Evolutionary conservation across 2,888 invertebrate genomes (phyloP).

Genomic region (Phengaris arion): DNA sequence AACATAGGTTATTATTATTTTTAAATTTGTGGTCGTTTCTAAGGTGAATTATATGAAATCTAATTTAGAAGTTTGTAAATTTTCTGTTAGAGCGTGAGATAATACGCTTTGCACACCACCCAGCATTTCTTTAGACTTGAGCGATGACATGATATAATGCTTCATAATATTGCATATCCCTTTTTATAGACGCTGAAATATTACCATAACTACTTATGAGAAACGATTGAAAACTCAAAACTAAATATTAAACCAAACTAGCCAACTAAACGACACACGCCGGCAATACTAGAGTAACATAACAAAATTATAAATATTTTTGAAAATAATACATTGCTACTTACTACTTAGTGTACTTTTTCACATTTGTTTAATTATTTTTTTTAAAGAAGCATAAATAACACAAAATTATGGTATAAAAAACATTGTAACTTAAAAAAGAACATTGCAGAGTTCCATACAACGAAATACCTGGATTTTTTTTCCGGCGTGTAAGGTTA

Average conservation of each 20-base stretch:
- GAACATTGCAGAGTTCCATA: no score
- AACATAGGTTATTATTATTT: neutral
- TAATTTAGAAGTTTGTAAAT: neutral
- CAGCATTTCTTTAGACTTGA: neutral
- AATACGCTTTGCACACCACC: neutral
- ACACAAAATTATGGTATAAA: neutral
- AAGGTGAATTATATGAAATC: neutral
- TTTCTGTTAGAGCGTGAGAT: neutral
- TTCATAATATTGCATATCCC: neutral
- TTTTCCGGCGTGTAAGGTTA: no score
- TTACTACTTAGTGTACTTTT: neutral
- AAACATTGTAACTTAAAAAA: neutral
- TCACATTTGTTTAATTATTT: neutral
- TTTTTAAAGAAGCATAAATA: neutral
- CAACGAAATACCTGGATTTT: no score
- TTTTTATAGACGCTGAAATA: no score
- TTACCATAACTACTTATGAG: no score
- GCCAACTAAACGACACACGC: no score
- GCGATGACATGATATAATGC: neutral
- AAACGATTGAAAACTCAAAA: no score
- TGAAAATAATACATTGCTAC: no score
- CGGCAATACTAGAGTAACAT: no score
- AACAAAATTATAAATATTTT: no score
- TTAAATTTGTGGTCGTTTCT: neutral
- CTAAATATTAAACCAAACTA: no score